These are phyloP conservation scores for Cryptoprocta ferox DNA, from an alignment of 2,797 vertebrate genomes.

Conservation along the genomic window DNA sequence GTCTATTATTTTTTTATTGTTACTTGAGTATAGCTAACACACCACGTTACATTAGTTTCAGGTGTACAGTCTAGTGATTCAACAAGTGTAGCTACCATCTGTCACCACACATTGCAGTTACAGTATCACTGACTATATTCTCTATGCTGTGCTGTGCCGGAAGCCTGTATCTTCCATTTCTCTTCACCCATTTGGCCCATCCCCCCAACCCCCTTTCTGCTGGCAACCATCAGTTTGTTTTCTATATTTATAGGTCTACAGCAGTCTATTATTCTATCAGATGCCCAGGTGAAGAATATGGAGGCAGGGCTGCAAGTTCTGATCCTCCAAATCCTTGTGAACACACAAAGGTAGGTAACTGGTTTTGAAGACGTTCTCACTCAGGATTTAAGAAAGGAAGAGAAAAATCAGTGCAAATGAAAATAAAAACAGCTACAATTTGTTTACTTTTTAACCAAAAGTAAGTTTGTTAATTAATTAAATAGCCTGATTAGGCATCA, in stretches of 20 bases:
- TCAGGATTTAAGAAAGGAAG: conserved; percentile 1
- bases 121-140: not conserved
- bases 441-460: not conserved
- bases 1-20: not conserved
- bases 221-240: not conserved
- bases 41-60: not conserved
- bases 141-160: not conserved
- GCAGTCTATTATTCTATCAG: not conserved
- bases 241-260: not conserved
- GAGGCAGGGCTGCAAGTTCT: not conserved
- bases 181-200: not conserved
- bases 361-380: conserved; percentile 22
- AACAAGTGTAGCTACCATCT: not conserved
- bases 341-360: conserved; percentile 16
- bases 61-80: not conserved
- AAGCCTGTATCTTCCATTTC: not conserved
- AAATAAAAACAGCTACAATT: conserved; percentile 22
- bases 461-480: not conserved
- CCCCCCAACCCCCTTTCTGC: not conserved
- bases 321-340: conserved; percentile 32
- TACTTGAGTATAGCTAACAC: not conserved
- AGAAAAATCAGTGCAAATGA: not conserved
- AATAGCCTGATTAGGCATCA: not conserved
- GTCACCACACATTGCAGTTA: not conserved
- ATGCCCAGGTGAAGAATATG: not conserved